phyloP scores from a whole-genome alignment of 2,888 invertebrate genomes.

The Cryptus armator region DNA sequence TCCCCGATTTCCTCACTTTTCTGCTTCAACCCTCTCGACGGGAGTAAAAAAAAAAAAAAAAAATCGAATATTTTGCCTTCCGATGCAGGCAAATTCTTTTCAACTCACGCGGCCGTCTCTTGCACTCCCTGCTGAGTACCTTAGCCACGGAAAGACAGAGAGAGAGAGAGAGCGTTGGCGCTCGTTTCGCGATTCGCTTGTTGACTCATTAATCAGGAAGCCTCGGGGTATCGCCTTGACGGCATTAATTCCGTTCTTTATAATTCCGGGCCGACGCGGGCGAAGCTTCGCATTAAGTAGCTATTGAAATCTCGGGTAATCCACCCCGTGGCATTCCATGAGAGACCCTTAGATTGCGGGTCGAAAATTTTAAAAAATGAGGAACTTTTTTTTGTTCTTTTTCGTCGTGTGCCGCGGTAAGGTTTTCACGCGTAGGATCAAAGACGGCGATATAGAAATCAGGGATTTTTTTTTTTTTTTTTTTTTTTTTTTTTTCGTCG shows the following conservation, averaged over 20 bases:
- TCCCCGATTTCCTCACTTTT: background rate
- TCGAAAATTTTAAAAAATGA: too few species aligned
- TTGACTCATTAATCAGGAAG: slow-evolving; percentile 52
- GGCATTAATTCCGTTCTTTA: slow-evolving; percentile 60
- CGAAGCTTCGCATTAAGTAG: slow-evolving; percentile 53
- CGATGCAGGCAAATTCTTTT: background rate
- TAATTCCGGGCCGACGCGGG: slow-evolving; percentile 10
- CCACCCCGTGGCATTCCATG: background rate
- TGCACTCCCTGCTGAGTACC: background rate
- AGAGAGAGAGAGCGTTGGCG: background rate
- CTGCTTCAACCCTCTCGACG: background rate
- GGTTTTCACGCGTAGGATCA: background rate
- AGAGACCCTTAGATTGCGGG: background rate
- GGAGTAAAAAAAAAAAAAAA: too few species aligned
- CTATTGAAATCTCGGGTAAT: slow-evolving; percentile 8
- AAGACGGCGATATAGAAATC: background rate
- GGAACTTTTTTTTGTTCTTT: too few species aligned
- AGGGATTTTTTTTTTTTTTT: background rate
- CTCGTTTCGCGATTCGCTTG: slow-evolving; percentile 33
- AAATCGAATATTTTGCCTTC: background rate
- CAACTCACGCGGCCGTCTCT: background rate
- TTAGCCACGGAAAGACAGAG: too few species aligned
- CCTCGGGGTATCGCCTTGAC: slow-evolving; percentile 9
- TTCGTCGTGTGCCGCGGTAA: background rate
- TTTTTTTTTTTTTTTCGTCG: background rate